Evolutionary conservation across 2,888 invertebrate genomes (phyloP).

Genomic region (Celastrina argiolus): DNA sequence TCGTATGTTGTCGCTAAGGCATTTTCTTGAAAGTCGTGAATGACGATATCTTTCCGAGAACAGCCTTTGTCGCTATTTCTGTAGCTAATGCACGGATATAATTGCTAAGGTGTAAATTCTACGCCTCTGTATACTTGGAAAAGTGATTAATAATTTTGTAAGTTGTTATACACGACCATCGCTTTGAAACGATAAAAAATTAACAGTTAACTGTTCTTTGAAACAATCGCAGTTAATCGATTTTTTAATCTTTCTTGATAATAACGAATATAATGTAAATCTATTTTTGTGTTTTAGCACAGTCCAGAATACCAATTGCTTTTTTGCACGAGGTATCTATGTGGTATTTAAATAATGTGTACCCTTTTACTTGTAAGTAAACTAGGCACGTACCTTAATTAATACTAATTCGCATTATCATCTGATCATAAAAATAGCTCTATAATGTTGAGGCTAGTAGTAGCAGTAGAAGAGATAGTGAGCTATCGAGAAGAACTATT

Average conservation of each 20-base stretch:
- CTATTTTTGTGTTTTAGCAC: neutral
- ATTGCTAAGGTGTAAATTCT: slow-evolving; percentile 33
- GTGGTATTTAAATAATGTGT: too few relatives aligned
- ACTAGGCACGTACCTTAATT: too few relatives aligned
- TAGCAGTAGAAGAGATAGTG: too few relatives aligned
- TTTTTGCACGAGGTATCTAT: too few relatives aligned
- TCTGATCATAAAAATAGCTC: too few relatives aligned
- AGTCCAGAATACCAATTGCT: too few relatives aligned
- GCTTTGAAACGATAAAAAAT: neutral
- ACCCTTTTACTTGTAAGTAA: too few relatives aligned
- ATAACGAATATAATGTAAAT: neutral
- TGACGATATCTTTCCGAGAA: slow-evolving; percentile 48
- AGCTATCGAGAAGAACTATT: too few relatives aligned
- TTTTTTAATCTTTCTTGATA: neutral
- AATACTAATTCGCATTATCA: too few relatives aligned
- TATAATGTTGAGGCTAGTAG: too few relatives aligned
- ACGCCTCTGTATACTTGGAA: slow-evolving; percentile 32
- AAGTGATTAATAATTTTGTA: slow-evolving; percentile 36
- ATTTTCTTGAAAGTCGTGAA: slow-evolving; percentile 43
- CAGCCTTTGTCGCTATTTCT: slow-evolving; percentile 37
- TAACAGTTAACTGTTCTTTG: neutral
- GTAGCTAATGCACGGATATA: slow-evolving; percentile 22
- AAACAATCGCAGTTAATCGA: neutral
- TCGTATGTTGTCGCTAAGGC: slow-evolving; percentile 41
- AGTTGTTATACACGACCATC: slow-evolving; percentile 20